Evolutionary conservation across 1,140 invertebrate species (phyloP).

Genomic region (Drosophila pseudoobscura): DNA sequence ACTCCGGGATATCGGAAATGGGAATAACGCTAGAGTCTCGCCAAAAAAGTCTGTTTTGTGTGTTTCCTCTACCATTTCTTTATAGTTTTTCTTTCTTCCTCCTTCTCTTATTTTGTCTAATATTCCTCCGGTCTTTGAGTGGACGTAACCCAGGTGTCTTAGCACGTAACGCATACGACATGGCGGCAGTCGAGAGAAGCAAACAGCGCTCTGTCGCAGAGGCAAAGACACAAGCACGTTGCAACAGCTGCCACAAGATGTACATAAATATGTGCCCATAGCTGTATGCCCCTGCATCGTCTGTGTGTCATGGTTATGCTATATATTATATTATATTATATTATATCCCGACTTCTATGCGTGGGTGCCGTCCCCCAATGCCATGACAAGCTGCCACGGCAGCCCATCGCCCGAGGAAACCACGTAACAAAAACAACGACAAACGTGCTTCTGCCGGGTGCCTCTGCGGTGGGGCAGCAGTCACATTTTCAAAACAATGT

Average conservation of each 20-base stretch:
- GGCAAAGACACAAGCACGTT: constrained; percentile 20
- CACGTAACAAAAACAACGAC: constrained; percentile 26
- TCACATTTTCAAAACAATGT: constrained; percentile 1
- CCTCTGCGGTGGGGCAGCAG: neutral
- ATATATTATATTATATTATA: too few species aligned
- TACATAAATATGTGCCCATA: neutral
- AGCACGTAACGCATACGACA: constrained; percentile 57
- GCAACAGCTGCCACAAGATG: constrained; percentile 25
- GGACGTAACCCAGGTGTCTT: constrained; percentile 15
- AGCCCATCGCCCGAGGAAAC: neutral
- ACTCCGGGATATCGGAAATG: too few species aligned
- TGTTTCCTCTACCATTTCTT: neutral
- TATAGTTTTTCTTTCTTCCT: neutral
- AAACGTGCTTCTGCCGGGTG: constrained; percentile 2
- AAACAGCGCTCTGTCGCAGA: too few species aligned
- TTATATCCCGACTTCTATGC: constrained; percentile 17
- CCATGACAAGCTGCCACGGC: constrained; percentile 26
- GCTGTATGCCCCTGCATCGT: neutral
- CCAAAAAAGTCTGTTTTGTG: constrained; percentile 3
- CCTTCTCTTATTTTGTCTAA: too few species aligned
- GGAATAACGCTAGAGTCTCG: neutral
- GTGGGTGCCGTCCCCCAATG: constrained; percentile 21
- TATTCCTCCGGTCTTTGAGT: too few species aligned
- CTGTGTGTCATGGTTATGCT: neutral
- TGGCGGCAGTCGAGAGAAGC: constrained; percentile 27